These are phyloP conservation scores for Hydrotaea diabolus DNA, from an alignment of 2,888 invertebrate genomes.

Conservation along the genomic window DNA sequence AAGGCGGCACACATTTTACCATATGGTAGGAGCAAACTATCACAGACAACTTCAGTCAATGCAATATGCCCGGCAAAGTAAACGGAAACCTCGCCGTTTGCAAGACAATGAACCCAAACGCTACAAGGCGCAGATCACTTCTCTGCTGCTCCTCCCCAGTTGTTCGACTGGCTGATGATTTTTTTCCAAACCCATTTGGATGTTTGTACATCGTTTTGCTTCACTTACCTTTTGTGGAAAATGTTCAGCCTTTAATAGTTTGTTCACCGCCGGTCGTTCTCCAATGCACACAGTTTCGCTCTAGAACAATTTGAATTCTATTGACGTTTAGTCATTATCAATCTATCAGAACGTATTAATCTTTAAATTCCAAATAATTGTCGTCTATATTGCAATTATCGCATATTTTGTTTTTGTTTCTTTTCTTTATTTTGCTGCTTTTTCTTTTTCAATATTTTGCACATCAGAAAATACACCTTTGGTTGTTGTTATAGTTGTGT, in stretches of 20 bases:
- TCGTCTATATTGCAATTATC: neutral
- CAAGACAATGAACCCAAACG: conserved; percentile 21
- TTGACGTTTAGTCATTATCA: neutral
- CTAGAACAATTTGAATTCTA: neutral
- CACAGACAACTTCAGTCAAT: neutral
- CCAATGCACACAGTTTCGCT: neutral
- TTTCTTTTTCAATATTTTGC: conserved; percentile 10
- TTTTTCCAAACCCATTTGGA: neutral
- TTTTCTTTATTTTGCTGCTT: conserved; percentile 9
- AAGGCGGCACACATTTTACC: conserved; percentile 4
- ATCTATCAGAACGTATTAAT: neutral
- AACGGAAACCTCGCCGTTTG: neutral
- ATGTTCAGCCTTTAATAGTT: neutral
- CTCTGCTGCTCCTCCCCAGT: neutral
- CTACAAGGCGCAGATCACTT: neutral
- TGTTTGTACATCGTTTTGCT: no score
- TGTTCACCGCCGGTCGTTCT: no score
- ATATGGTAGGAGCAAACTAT: neutral
- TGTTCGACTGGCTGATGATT: neutral
- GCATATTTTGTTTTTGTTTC: neutral
- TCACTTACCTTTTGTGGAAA: neutral
- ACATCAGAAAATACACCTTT: conserved; percentile 18
- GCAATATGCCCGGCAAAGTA: conserved; percentile 7
- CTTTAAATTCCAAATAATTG: neutral
- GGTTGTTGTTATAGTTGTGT: neutral